Conservation (phyloP, 2,797 vertebrate species). For the Enoplosus armatus region DNA sequence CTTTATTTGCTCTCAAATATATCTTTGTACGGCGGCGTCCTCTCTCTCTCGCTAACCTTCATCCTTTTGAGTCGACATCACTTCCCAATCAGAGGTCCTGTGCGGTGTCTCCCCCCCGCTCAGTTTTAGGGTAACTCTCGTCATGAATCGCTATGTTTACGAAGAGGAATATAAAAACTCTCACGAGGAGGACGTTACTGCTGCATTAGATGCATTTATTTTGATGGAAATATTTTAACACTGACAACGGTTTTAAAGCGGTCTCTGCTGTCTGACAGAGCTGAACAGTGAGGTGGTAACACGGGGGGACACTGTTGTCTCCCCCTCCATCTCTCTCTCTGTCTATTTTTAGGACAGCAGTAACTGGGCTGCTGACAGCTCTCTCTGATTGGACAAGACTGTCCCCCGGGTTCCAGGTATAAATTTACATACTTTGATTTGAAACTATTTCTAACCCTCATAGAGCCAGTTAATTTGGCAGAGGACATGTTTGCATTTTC, state of each 20-base stretch:
- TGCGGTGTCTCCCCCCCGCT: no score
- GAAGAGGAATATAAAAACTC: neutral
- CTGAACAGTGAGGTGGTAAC: neutral
- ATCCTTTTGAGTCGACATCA: no score
- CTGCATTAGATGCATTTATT: neutral
- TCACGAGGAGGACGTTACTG: neutral
- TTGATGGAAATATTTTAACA: neutral
- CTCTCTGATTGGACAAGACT: constrained; percentile 47
- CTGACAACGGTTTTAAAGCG: neutral
- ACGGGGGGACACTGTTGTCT: neutral
- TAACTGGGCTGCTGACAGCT: constrained; percentile 56
- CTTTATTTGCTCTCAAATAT: no score
- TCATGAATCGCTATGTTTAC: no score
- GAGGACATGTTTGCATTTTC: constrained; percentile 7
- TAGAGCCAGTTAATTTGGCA: neutral
- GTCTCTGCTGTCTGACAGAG: neutral
- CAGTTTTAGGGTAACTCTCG: no score
- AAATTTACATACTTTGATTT: constrained; percentile 43
- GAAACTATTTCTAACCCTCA: neutral
- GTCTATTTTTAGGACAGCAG: constrained; percentile 65
- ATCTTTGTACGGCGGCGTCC: no score
- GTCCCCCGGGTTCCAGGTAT: constrained; percentile 24
- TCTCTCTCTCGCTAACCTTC: no score
- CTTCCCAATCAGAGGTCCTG: no score
- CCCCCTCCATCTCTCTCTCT: neutral